These are phyloP conservation scores for Pygoscelis adeliae DNA, from an alignment of 2,113 vertebrate genomes.

Conservation along the genomic window DNA sequence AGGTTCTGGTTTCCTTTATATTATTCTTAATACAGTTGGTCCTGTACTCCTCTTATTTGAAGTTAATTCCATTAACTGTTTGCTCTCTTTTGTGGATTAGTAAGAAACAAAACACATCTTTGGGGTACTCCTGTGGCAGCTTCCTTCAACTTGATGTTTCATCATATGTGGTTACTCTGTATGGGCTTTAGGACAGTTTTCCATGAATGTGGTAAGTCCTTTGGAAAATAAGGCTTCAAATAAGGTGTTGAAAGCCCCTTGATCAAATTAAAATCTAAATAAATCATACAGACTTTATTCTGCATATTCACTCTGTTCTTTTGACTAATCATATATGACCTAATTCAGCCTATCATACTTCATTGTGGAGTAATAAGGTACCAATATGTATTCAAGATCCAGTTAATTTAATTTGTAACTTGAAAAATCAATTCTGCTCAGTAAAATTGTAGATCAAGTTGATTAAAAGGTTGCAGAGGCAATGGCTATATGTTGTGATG, in stretches of 20 bases:
- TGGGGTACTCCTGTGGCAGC: neutral
- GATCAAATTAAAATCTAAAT: neutral
- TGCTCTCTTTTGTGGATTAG: neutral
- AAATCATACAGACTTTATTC: neutral
- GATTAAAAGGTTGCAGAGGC: neutral
- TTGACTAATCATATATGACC: neutral
- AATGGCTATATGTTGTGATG: neutral
- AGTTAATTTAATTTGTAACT: neutral
- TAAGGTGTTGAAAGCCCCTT: neutral
- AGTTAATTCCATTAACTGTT: neutral
- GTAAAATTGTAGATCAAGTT: neutral
- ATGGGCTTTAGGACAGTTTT: neutral
- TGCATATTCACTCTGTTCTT: neutral
- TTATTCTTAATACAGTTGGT: neutral
- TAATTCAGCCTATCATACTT: neutral
- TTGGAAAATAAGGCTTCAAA: neutral
- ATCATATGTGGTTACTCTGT: neutral
- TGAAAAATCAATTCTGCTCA: constrained; percentile 11
- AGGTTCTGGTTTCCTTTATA: neutral
- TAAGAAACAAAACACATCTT: neutral
- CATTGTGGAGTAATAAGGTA: neutral
- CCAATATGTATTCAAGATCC: neutral
- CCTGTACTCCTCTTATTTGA: neutral
- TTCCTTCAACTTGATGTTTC: neutral
- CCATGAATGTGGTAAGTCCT: neutral